Conservation (phyloP, 64 coral and sea anemone species). For the Catalaphyllia jardinei region DNA sequence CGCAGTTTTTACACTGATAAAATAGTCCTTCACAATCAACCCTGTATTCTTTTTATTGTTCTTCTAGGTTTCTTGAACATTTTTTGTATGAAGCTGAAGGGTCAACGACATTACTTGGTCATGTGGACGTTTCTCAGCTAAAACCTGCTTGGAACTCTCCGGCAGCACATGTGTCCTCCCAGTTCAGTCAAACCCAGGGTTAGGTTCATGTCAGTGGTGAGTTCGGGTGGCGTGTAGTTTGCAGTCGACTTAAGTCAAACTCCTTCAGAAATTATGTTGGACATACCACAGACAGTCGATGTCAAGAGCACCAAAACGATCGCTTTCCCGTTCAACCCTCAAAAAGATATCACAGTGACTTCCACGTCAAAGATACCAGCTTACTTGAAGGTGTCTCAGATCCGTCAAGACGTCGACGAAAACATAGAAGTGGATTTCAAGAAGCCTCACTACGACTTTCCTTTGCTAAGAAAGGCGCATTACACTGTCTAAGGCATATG, state of each 20-base stretch:
- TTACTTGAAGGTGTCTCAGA: conserved; percentile 60
- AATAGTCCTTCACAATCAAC: background rate
- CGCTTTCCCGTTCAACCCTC: conserved; percentile 44
- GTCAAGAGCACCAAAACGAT: background rate
- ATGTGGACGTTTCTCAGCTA: background rate
- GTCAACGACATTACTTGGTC: background rate
- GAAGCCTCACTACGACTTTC: conserved; percentile 36
- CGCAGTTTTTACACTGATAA: no score
- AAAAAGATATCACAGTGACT: conserved; percentile 3
- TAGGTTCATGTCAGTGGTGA: background rate
- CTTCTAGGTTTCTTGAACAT: background rate
- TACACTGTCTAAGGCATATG: conserved; percentile 30
- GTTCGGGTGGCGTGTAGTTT: background rate
- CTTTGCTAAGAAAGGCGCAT: conserved; percentile 47
- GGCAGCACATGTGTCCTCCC: background rate
- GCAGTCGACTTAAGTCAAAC: background rate
- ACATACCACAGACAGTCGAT: background rate
- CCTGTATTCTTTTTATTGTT: background rate
- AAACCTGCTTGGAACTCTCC: background rate
- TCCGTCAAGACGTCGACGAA: conserved; percentile 20
- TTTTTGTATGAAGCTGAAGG: background rate
- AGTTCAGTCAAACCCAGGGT: background rate
- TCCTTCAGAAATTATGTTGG: background rate
- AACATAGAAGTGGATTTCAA: conserved; percentile 6
- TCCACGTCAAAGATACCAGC: conserved; percentile 19